Evolutionary conservation across 2,113 vertebrate species (phyloP).

Genomic region (Asarcornis scutulata): DNA sequence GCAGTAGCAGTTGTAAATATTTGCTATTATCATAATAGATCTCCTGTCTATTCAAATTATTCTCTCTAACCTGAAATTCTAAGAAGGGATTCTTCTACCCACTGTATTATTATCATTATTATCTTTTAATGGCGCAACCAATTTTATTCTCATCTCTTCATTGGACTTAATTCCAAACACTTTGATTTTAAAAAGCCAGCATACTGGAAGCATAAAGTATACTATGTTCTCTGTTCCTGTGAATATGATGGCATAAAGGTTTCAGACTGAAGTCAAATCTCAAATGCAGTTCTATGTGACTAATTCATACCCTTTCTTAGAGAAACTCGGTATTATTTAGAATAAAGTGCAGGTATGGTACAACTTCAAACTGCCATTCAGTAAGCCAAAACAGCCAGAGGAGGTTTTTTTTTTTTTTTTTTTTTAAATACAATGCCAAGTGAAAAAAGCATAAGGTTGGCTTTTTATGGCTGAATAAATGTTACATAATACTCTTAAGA

Average conservation of each 20-base stretch:
- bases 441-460: neutral
- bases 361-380: neutral
- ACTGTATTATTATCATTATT: neutral
- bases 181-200: neutral
- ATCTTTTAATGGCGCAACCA: neutral
- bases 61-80: neutral
- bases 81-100: neutral
- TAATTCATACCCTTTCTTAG: neutral
- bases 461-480: neutral
- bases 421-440: neutral
- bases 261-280: neutral
- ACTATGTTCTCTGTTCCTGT: neutral
- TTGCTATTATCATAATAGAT: neutral
- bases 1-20: neutral
- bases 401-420: neutral
- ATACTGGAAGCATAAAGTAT: neutral
- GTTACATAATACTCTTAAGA: conserved; percentile 6
- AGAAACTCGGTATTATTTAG: neutral
- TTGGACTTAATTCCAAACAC: neutral
- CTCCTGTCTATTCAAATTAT: neutral
- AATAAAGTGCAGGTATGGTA: neutral
- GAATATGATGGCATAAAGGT: neutral
- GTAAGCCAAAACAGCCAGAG: neutral
- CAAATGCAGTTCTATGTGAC: neutral
- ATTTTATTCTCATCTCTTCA: neutral